phyloP scores from a whole-genome alignment of 2,797 vertebrate species.

The Phataginus tricuspis region DNA sequence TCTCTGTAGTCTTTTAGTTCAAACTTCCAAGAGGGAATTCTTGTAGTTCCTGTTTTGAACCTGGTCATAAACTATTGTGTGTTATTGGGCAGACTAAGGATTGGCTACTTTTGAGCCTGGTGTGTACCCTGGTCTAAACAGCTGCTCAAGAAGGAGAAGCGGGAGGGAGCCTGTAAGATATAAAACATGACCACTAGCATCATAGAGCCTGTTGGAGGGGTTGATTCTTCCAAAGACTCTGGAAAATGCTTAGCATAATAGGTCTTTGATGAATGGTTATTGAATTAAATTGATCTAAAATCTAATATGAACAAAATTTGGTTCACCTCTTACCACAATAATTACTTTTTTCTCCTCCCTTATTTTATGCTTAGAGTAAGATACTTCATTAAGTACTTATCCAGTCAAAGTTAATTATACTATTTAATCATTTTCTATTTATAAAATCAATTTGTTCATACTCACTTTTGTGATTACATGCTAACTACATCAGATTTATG shows the following conservation, averaged over 20 bases:
- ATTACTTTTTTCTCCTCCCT: background rate
- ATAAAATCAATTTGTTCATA: slow-evolving; percentile 57
- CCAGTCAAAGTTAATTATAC: slow-evolving; percentile 56
- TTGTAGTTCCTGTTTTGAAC: background rate
- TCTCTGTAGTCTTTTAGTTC: background rate
- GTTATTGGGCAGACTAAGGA: background rate
- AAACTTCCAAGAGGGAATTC: background rate
- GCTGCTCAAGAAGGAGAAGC: background rate
- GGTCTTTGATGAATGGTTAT: background rate
- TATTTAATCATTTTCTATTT: slow-evolving; percentile 67
- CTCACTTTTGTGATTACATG: slow-evolving; percentile 32
- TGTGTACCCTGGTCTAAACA: background rate
- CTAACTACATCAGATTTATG: slow-evolving; percentile 51
- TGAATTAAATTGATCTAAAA: background rate
- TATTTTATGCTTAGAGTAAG: slow-evolving; percentile 27
- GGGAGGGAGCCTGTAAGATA: background rate
- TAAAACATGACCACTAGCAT: background rate
- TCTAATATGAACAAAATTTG: slow-evolving; percentile 26
- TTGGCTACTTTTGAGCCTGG: background rate
- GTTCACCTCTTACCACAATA: background rate
- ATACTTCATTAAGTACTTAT: slow-evolving; percentile 61
- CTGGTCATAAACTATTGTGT: background rate
- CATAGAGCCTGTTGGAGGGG: background rate
- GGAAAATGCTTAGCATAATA: background rate
- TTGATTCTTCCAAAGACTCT: background rate